Conservation (phyloP, 2,888 invertebrate species). For the Lamellibrachia columna region DNA sequence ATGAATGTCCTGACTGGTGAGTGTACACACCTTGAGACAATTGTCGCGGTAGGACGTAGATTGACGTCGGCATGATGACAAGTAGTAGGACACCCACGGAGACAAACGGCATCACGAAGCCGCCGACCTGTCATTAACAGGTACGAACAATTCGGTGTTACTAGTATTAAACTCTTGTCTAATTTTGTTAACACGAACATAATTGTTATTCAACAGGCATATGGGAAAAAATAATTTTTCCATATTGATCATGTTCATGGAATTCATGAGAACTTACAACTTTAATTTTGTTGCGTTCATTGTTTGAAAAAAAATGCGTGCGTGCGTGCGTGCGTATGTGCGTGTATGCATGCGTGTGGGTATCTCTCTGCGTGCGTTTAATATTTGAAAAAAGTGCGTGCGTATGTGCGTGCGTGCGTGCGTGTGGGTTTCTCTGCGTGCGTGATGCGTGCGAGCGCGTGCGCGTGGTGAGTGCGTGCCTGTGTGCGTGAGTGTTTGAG, state of each 20-base stretch:
- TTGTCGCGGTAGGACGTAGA: slow-evolving; percentile 28
- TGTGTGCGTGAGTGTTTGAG: neutral
- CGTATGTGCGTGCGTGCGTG: neutral
- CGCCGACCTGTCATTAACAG: slow-evolving; percentile 74
- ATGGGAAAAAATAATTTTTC: no score
- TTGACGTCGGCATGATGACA: slow-evolving; percentile 31
- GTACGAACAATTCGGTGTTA: neutral
- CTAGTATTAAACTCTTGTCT: neutral
- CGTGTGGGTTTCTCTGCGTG: neutral
- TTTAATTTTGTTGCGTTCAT: neutral
- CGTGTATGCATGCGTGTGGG: neutral
- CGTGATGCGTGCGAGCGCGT: neutral
- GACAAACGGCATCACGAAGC: slow-evolving; percentile 82
- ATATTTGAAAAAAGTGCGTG: no score
- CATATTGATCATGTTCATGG: no score
- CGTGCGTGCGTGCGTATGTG: neutral
- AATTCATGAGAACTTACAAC: neutral
- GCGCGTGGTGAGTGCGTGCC: neutral
- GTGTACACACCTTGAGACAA: neutral
- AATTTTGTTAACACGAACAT: neutral
- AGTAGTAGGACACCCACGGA: slow-evolving; percentile 78
- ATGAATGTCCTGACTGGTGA: neutral
- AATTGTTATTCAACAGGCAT: neutral
- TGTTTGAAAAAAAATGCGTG: neutral
- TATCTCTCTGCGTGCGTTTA: no score